Evolutionary conservation across 2,113 vertebrate genomes (phyloP).

Genomic region (Dasypus novemcinctus): DNA sequence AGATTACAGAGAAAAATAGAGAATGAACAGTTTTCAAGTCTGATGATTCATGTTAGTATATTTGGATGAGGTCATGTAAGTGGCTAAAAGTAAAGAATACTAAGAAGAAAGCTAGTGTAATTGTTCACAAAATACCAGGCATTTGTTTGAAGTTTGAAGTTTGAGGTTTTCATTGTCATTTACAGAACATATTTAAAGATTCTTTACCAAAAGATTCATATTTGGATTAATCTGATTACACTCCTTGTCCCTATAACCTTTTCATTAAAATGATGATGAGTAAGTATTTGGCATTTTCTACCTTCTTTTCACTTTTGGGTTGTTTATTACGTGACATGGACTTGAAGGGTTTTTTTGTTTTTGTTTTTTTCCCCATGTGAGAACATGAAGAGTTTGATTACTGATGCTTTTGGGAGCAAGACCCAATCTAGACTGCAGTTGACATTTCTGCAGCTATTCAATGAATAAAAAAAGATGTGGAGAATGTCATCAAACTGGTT

Average conservation of each 20-base stretch:
- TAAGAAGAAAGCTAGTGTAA: neutral
- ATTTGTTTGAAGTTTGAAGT: neutral
- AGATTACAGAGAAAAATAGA: neutral
- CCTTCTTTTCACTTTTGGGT: neutral
- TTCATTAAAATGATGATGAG: neutral
- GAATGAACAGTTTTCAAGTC: neutral
- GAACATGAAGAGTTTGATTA: neutral
- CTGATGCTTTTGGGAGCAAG: neutral
- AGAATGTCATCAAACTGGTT: neutral
- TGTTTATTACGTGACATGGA: neutral
- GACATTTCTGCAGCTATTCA: neutral
- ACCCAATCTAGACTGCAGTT: neutral
- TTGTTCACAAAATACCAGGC: fast-evolving
- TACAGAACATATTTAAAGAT: neutral
- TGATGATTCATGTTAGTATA: neutral
- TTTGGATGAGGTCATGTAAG: neutral
- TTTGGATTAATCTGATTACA: neutral
- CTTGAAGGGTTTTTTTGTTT: neutral
- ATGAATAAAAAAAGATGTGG: neutral
- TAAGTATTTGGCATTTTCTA: neutral
- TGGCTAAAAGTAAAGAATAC: fast-evolving
- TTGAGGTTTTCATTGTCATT: neutral
- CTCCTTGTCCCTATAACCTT: neutral
- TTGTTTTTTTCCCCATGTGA: neutral
- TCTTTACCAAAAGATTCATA: neutral